Evolutionary conservation across 2,113 vertebrate genomes (phyloP).

Genomic region (Oceanodroma tethys): DNA sequence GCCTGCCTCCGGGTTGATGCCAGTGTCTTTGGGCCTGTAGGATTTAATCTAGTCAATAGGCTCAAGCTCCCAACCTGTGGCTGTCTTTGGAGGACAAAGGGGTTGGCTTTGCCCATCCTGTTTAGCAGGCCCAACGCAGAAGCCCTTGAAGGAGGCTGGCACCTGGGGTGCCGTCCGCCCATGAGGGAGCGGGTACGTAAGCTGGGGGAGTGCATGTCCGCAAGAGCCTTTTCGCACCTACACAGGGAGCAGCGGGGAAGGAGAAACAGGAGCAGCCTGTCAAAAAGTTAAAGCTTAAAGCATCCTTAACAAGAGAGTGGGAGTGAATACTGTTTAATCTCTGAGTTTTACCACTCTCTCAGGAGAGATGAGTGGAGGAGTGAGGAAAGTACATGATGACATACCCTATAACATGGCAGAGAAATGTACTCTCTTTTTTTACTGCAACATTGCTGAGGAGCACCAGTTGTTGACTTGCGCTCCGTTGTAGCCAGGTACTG

Average conservation of each 20-base stretch:
- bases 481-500: not conserved
- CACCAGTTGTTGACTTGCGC: not conserved
- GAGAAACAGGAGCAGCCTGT: not conserved
- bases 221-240: not conserved
- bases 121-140: not conserved
- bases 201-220: not conserved
- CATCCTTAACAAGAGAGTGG: not conserved
- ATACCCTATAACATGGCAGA: not conserved
- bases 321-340: not conserved
- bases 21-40: not conserved
- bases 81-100: not conserved
- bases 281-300: not conserved
- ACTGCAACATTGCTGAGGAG: not conserved
- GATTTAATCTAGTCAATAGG: not conserved
- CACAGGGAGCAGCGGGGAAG: not conserved
- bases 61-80: not conserved
- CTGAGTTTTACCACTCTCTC: not conserved
- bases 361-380: not conserved
- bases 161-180: fast-evolving
- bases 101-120: not conserved
- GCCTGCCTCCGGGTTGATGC: not conserved
- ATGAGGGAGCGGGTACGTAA: fast-evolving
- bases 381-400: not conserved
- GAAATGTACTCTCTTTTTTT: not conserved
- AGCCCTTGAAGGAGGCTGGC: not conserved